Percentiles rank a stretch among this genome's conserved stretches.
Conservation (phyloP, 2,888 invertebrate genomes). For the Hydriomena furcata region DNA sequence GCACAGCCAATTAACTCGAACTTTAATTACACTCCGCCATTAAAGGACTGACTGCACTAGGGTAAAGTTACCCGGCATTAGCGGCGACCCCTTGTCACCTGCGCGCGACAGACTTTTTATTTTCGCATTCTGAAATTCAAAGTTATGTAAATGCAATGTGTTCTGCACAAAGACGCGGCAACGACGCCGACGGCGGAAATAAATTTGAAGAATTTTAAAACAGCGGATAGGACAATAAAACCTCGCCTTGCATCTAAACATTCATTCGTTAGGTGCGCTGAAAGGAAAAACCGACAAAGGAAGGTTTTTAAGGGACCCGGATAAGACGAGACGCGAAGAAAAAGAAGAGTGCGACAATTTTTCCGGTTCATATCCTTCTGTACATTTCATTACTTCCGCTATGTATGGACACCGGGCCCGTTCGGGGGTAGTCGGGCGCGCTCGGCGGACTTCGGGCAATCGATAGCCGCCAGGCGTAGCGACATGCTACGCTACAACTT, state of each 20-base stretch:
- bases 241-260: conserved; percentile 52
- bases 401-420: conserved; percentile 62
- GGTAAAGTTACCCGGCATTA: conserved; percentile 42
- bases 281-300: conserved; percentile 67
- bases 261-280: conserved; percentile 61
- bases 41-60: conserved; percentile 47
- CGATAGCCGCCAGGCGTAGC: conserved; percentile 68
- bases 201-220: conserved; percentile 41
- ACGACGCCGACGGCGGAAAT: conserved; percentile 29
- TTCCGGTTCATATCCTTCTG: conserved; percentile 81
- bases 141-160: conserved; percentile 38
- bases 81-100: conserved; percentile 39
- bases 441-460: conserved; percentile 63
- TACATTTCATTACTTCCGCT: conserved; percentile 83
- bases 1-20: conserved; percentile 65
- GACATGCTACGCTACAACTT: conserved; percentile 67
- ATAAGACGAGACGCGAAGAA: conserved; percentile 72
- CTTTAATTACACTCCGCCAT: conserved; percentile 66
- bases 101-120: conserved; percentile 35
- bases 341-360: conserved; percentile 78
- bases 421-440: conserved; percentile 48
- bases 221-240: conserved; percentile 42
- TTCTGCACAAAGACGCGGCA: conserved; percentile 34
- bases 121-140: conserved; percentile 33
- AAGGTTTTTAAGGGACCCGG: conserved; percentile 63